A percentile compares a stretch with the other conserved stretches of the same genome.
These are phyloP conservation scores for Solea senegalensis DNA, from an alignment of 2,113 vertebrate species.

Conservation along the genomic window DNA sequence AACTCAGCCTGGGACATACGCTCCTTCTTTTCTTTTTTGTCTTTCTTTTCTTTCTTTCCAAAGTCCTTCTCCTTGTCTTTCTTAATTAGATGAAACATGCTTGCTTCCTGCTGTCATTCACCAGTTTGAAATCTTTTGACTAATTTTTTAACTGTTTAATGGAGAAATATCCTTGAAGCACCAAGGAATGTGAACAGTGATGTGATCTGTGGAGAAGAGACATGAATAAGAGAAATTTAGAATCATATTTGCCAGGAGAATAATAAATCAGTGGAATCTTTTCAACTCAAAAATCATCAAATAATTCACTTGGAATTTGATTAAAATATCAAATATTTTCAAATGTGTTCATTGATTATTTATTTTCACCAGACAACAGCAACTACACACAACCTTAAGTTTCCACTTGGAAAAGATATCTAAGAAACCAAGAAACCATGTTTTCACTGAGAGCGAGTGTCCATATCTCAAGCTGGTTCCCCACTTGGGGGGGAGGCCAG, in stretches of 20 bases:
- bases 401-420: no score
- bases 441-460: no score
- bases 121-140: background rate
- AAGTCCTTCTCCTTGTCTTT: conserved; percentile 89
- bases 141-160: background rate
- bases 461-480: no score
- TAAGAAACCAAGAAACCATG: no score
- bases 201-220: conserved; percentile 23
- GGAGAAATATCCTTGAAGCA: background rate
- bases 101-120: conserved; percentile 36
- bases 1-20: conserved; percentile 94
- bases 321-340: no score
- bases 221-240: background rate
- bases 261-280: background rate
- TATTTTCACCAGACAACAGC: no score
- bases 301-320: no score
- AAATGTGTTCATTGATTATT: no score
- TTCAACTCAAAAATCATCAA: no score
- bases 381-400: no score
- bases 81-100: conserved; percentile 92
- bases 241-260: background rate
- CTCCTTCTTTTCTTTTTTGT: conserved; percentile 95
- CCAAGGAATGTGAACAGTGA: background rate
- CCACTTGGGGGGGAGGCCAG: no score
- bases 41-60: conserved; percentile 90